phyloP scores from a whole-genome alignment of 2,797 vertebrate species.

The Octomys mimax region DNA sequence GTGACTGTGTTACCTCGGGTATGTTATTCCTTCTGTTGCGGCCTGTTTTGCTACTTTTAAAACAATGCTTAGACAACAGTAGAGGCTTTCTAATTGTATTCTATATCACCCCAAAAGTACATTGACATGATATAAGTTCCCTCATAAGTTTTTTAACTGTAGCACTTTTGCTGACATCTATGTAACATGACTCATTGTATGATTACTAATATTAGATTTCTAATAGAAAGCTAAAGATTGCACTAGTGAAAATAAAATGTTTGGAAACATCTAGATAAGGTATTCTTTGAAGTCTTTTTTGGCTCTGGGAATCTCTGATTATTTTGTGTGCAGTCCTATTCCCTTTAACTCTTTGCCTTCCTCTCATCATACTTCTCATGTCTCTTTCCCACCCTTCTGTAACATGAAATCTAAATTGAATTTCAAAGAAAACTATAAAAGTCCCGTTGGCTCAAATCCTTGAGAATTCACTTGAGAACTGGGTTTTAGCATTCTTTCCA shows the following conservation, averaged over 20 bases:
- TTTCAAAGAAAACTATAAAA: constrained; percentile 62
- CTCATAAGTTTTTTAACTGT: background rate
- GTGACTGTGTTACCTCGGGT: background rate
- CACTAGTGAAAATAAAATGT: constrained; percentile 25
- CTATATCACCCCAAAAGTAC: constrained; percentile 12
- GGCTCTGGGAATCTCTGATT: background rate
- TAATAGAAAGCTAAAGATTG: constrained; percentile 30
- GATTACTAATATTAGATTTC: constrained; percentile 28
- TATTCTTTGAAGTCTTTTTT: constrained; percentile 42
- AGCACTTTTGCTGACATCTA: background rate
- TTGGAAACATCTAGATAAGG: constrained; percentile 41
- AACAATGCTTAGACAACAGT: background rate
- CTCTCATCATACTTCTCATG: background rate
- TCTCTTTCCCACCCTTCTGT: background rate
- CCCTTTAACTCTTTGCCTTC: background rate
- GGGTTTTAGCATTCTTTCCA: constrained; percentile 59
- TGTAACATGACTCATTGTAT: background rate
- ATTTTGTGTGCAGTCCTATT: background rate
- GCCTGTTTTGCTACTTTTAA: constrained; percentile 20
- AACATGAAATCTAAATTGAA: constrained; percentile 39
- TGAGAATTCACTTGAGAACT: constrained; percentile 41
- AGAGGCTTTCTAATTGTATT: constrained; percentile 31
- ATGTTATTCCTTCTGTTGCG: background rate
- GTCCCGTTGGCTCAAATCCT: constrained; percentile 17
- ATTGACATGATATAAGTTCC: background rate